Percentiles rank a stretch among this genome's conserved stretches.
phyloP scores from a whole-genome alignment of 2,113 vertebrate species.

The Mus spicilegus region DNA sequence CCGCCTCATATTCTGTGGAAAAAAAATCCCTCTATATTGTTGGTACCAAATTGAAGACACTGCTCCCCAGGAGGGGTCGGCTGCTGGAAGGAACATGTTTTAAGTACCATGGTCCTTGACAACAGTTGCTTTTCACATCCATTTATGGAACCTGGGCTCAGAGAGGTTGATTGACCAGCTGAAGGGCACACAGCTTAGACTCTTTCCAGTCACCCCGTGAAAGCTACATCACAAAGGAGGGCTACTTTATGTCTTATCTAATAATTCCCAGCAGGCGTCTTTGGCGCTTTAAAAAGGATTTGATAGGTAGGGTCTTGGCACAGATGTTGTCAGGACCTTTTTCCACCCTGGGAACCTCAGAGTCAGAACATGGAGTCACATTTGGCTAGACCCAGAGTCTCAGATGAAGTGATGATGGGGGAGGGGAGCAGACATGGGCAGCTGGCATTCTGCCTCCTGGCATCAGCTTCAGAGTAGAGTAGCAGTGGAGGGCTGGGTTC shows the following conservation, averaged over 20 bases:
- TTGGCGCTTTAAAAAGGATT: background rate
- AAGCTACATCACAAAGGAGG: background rate
- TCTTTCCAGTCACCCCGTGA: background rate
- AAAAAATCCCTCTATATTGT: background rate
- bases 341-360: background rate
- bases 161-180: background rate
- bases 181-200: background rate
- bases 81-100: background rate
- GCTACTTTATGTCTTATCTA: background rate
- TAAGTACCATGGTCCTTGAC: background rate
- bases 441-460: background rate
- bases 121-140: background rate
- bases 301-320: background rate
- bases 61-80: background rate
- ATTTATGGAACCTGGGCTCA: background rate
- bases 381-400: background rate
- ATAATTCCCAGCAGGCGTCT: background rate
- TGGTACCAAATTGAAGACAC: background rate
- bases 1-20: background rate
- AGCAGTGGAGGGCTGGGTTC: background rate
- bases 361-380: background rate
- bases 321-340: background rate
- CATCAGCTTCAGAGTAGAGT: background rate
- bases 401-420: background rate
- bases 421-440: fast-evolving